Percentiles rank a stretch among this genome's conserved stretches.
Conservation (phyloP, 2,797 vertebrate species). For the Emydoidea blandingii region DNA sequence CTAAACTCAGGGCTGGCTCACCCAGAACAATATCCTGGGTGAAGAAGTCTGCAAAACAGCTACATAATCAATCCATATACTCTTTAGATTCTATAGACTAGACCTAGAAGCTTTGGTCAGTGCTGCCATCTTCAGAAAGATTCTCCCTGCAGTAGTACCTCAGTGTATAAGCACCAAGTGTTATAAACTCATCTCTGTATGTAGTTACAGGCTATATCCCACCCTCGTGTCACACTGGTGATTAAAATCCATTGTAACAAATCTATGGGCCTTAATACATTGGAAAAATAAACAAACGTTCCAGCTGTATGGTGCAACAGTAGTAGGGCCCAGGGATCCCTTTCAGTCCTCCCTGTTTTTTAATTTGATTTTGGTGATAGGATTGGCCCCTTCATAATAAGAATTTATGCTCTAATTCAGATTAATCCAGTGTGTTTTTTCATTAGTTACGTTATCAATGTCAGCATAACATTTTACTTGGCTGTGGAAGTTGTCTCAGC, state of each 20-base stretch:
- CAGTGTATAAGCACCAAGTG: not conserved
- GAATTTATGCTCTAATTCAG: not conserved
- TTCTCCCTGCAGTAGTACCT: conserved; percentile 1
- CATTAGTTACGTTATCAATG: rapidly evolving
- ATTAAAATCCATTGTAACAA: not conserved
- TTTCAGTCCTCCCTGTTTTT: rapidly evolving
- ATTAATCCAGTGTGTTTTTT: not conserved
- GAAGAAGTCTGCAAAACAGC: not conserved
- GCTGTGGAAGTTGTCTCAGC: not conserved
- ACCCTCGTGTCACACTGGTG: not conserved
- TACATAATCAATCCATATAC: not conserved
- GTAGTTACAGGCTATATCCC: conserved; percentile 53
- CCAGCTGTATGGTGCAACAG: not conserved
- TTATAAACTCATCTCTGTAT: not conserved
- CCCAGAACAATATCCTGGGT: not conserved
- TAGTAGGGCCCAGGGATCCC: not conserved
- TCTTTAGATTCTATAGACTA: not conserved
- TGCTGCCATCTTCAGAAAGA: conserved; percentile 55
- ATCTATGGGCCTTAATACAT: not conserved
- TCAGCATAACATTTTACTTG: not conserved
- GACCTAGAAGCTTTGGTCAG: conserved; percentile 43
- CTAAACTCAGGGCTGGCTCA: not conserved
- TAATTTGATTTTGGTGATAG: not conserved
- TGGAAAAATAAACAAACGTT: not conserved
- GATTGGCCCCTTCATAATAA: not conserved